A percentile compares a stretch with the other conserved stretches of the same genome.
Evolutionary conservation across 2,113 vertebrate species (phyloP).

Genomic region (Saccopteryx leptura): DNA sequence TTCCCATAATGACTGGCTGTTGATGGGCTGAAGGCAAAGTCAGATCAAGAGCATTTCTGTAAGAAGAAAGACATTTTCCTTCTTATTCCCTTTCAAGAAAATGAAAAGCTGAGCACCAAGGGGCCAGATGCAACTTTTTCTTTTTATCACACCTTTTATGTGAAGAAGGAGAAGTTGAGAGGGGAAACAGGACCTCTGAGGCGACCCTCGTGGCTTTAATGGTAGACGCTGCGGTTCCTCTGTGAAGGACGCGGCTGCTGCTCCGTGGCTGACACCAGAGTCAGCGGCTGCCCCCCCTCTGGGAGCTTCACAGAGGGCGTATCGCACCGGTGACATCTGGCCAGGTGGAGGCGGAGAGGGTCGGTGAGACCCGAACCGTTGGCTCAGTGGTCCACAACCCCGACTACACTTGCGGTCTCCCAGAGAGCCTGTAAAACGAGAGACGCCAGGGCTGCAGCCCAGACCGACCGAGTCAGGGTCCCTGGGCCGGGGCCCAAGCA

Average conservation of each 20-base stretch:
- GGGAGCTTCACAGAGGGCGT: not conserved
- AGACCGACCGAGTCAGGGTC: not conserved
- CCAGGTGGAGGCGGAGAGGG: not conserved
- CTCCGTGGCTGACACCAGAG: not conserved
- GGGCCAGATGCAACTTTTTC: slow-evolving; percentile 1
- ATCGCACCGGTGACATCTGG: slow-evolving; percentile 18
- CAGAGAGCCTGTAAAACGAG: not conserved
- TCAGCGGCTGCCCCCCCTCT: not conserved
- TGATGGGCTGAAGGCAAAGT: slow-evolving; percentile 16
- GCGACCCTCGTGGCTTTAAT: slow-evolving; percentile 9
- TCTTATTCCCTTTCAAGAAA: slow-evolving; percentile 67
- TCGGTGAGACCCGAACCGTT: not conserved
- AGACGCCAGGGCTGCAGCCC: not conserved
- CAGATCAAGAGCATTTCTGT: slow-evolving; percentile 64
- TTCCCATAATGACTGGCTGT: slow-evolving; percentile 62
- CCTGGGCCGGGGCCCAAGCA: not conserved
- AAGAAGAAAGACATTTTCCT: slow-evolving; percentile 57
- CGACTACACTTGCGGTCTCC: not conserved
- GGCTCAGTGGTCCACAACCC: not conserved
- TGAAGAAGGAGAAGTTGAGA: slow-evolving; percentile 47
- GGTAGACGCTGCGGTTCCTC: no score
- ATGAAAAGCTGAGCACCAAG: slow-evolving; percentile 62
- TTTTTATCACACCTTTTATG: slow-evolving; percentile 49
- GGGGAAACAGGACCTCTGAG: slow-evolving; percentile 4
- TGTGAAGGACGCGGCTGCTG: not conserved